These are phyloP conservation scores for Anadara kagoshimensis DNA, from an alignment of 1,140 invertebrate species.

Conservation along the genomic window DNA sequence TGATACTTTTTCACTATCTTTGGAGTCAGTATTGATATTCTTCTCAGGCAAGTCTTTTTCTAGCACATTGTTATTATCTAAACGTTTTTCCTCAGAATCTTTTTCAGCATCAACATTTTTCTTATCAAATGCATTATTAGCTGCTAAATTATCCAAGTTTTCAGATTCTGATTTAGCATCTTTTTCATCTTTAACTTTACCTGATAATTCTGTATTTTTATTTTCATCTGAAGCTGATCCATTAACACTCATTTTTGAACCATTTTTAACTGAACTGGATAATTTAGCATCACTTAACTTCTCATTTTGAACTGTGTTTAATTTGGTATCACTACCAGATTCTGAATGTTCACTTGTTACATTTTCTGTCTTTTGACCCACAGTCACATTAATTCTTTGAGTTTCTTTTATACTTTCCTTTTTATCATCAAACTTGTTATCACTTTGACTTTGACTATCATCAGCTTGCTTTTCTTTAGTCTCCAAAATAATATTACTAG, in stretches of 20 bases:
- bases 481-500: neutral
- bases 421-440: neutral
- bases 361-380: too few species aligned
- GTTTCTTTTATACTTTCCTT: too few species aligned
- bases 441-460: neutral
- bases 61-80: neutral
- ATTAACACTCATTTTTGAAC: neutral
- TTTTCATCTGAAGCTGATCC: neutral
- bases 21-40: neutral
- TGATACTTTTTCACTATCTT: neutral
- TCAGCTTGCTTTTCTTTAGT: neutral
- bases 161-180: neutral
- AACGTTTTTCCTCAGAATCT: neutral
- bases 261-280: neutral
- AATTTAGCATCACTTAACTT: neutral
- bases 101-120: too few species aligned
- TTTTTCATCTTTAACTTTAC: neutral
- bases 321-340: too few species aligned
- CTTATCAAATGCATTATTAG: too few species aligned
- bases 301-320: too few species aligned
- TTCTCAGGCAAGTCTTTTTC: neutral
- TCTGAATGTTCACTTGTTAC: too few species aligned
- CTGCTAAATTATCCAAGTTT: too few species aligned
- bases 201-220: neutral
- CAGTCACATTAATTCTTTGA: too few species aligned